Conservation (phyloP, 2,888 invertebrate genomes). For the Holacanthella duospinosa region DNA sequence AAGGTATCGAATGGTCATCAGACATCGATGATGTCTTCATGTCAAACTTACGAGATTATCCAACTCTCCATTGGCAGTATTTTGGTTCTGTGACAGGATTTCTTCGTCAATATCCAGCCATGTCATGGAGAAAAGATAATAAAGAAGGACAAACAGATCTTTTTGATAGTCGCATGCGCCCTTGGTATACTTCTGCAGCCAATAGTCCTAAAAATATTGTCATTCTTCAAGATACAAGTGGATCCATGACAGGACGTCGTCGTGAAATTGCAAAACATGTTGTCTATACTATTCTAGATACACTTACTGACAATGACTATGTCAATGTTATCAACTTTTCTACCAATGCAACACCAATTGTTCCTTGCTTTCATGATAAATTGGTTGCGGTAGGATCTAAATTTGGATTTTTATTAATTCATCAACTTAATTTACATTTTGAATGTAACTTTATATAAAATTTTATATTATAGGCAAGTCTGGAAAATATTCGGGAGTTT, state of each 20-base stretch:
- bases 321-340: conserved; percentile 81
- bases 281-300: conserved; percentile 76
- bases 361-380: conserved; percentile 72
- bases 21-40: conserved; percentile 69
- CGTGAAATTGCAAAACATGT: conserved; percentile 85
- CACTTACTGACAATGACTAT: conserved; percentile 94
- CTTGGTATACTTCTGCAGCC: conserved; percentile 96
- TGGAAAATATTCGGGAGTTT: conserved; percentile 71
- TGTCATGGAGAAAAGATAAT: conserved; percentile 41
- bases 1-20: conserved; percentile 87
- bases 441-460: background rate
- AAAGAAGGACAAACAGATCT: conserved; percentile 48
- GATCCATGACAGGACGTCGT: conserved; percentile 50
- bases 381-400: conserved; percentile 54
- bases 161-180: conserved; percentile 83
- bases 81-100: conserved; percentile 91
- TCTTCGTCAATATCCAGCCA: conserved; percentile 86
- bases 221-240: conserved; percentile 87
- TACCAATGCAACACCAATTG: conserved; percentile 59
- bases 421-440: background rate
- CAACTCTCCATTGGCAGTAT: conserved; percentile 91
- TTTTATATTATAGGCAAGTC: conserved; percentile 51
- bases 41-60: conserved; percentile 76
- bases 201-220: conserved; percentile 96
- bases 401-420: background rate